These are phyloP conservation scores for Brachyopa scutellaris DNA, from an alignment of 2,888 invertebrate species.

Conservation along the genomic window DNA sequence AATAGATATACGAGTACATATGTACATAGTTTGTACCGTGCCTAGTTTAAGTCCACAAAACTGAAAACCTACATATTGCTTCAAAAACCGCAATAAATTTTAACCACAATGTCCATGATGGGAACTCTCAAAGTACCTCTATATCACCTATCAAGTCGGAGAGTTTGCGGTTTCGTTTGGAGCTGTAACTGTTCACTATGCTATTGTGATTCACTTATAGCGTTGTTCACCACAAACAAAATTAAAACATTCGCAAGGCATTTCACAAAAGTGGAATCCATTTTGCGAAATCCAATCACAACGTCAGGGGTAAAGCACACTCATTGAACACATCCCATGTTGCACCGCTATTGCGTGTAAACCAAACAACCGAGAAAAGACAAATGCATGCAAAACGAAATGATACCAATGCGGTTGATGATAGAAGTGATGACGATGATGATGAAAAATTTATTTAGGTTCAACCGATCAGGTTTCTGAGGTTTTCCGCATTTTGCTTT, in stretches of 20 bases:
- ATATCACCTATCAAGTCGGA: not conserved
- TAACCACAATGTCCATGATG: constrained; percentile 32
- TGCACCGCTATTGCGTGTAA: not conserved
- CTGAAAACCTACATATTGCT: constrained; percentile 13
- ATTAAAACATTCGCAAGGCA: constrained; percentile 13
- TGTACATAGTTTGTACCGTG: not conserved
- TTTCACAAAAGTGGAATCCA: constrained; percentile 19
- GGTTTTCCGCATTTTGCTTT: constrained; percentile 37
- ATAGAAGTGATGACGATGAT: constrained; percentile 17
- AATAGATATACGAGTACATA: not conserved
- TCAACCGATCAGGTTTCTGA: constrained; percentile 63
- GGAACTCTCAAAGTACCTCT: constrained; percentile 5
- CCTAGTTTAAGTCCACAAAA: constrained; percentile 25
- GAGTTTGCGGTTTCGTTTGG: constrained; percentile 42
- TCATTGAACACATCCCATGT: constrained; percentile 17
- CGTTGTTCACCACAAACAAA: constrained; percentile 35
- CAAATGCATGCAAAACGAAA: constrained; percentile 1
- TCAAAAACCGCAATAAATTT: constrained; percentile 52
- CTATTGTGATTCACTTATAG: constrained; percentile 18
- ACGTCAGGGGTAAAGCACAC: constrained; percentile 3
- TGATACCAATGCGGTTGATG: constrained; percentile 5
- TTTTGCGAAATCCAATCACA: constrained; percentile 37
- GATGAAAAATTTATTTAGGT: constrained; percentile 53
- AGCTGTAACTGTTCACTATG: not conserved
- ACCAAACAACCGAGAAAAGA: not conserved